Conservation (phyloP, 2,797 vertebrate genomes). For the Sebastes iracundus region DNA sequence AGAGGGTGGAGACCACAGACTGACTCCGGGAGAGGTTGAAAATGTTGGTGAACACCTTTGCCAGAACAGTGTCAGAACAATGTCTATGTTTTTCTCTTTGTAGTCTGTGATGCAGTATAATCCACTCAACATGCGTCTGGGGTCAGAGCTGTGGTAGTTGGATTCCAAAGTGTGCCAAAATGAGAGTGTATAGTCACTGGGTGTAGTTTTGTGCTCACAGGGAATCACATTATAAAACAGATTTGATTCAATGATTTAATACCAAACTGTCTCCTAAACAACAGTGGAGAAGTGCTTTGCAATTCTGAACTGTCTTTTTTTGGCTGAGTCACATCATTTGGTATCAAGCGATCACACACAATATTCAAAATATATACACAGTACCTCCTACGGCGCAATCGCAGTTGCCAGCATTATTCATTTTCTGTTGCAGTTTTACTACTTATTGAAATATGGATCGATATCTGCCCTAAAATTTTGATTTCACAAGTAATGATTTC, state of each 20-base stretch:
- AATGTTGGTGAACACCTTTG: not conserved
- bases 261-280: not conserved
- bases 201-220: not conserved
- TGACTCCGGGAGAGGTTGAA: not conserved
- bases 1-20: too few relatives aligned
- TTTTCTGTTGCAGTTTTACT: not conserved
- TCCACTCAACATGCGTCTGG: too few relatives aligned
- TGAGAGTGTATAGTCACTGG: rapidly evolving
- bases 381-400: not conserved
- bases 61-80: too few relatives aligned
- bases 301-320: not conserved
- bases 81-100: too few relatives aligned
- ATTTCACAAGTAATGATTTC: not conserved
- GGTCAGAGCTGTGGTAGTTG: too few relatives aligned
- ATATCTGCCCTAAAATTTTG: not conserved
- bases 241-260: not conserved
- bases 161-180: rapidly evolving
- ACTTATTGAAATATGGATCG: not conserved
- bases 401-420: not conserved
- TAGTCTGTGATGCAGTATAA: too few relatives aligned
- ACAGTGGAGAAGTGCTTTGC: not conserved
- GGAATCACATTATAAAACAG: not conserved
- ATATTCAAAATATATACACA: not conserved
- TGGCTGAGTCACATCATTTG: not conserved
- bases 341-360: not conserved